phyloP scores from a whole-genome alignment of 2,797 vertebrate species.

The Gallinago nigripennis region DNA sequence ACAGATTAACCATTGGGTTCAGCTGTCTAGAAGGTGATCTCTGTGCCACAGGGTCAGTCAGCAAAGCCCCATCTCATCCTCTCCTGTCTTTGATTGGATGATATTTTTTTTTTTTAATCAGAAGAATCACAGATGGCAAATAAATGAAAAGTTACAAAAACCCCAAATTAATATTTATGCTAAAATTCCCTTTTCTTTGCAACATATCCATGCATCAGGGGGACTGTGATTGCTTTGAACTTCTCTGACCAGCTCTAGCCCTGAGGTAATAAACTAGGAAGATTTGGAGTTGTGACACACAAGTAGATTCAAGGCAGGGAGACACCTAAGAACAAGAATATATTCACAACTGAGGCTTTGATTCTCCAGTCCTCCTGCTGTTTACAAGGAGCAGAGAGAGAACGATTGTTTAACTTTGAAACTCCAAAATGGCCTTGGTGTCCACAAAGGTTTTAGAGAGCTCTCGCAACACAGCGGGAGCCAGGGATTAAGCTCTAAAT shows the following conservation, averaged over 20 bases:
- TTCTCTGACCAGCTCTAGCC: not conserved
- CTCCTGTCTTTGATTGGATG: not conserved
- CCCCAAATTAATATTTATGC: not conserved
- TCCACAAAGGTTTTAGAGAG: constrained; percentile 1
- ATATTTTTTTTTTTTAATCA: not conserved
- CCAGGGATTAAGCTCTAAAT: constrained; percentile 34
- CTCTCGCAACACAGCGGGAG: not conserved
- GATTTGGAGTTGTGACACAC: not conserved
- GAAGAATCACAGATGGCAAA: not conserved
- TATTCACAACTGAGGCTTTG: not conserved
- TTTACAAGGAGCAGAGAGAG: not conserved
- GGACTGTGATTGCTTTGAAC: not conserved
- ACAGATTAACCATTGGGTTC: not conserved
- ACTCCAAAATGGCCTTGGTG: not conserved
- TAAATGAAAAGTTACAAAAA: not conserved
- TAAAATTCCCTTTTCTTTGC: constrained; percentile 12
- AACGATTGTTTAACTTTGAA: constrained; percentile 8
- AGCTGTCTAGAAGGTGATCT: not conserved
- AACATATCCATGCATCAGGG: not conserved
- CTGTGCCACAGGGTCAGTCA: not conserved
- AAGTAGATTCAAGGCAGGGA: not conserved
- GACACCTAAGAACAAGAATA: not conserved
- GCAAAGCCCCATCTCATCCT: not conserved
- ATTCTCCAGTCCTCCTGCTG: not conserved
- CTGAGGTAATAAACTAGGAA: not conserved